Evolutionary conservation across 2,888 invertebrate genomes (phyloP), one percentile per base, ranked within the genome.

Genomic region (Leptinotarsa juncta): DNA sequence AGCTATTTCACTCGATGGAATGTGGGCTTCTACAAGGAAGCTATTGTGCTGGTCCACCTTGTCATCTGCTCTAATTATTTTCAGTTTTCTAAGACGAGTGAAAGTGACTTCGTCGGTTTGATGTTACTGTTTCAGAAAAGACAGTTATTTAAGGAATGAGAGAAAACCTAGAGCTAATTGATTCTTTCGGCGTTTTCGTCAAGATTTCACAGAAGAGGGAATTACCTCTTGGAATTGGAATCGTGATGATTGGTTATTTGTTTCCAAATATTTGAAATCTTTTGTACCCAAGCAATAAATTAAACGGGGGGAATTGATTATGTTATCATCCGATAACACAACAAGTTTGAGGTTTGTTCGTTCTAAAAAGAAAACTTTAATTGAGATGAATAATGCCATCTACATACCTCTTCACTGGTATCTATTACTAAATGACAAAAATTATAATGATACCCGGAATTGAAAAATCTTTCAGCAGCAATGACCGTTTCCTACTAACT

Each of bases 51-150:
- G 69, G 60, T 69, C 69, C 42, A 48, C 18, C 57, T 57, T 48
- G 32, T 55, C 69, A 69, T 69, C 69, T 69, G 69, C 69, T 69
- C 69, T 57, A 69, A 57, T 69, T 69, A 69, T 57, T 69, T 62
- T 60, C 69, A 69, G 26, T 69, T 69, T 69, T 57, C 55, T 57
- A 23, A 57, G 62, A 23, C 69, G 69, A 57, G 69, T 69, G 69
- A 69, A 69, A 69, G 69, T 69, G 69, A 69, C 49, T 69, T 16
- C 53, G 49, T 55, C 42, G 48, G 57, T 69, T 55, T 42, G 49
- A 57, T 69, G 20, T 20, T 69, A 69, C 53, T 48, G 69, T 60
- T 49, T 20, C 57, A 55, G 23, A 57, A 69, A 55, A 57, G 57
- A 18, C 57, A 23, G 48, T 57, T 42, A 16, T 15, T 32, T 26